A percentile compares a stretch with the other conserved stretches of the same genome.
phyloP scores from a whole-genome alignment of 2,888 invertebrate genomes.

The Caradrina kadenii region DNA sequence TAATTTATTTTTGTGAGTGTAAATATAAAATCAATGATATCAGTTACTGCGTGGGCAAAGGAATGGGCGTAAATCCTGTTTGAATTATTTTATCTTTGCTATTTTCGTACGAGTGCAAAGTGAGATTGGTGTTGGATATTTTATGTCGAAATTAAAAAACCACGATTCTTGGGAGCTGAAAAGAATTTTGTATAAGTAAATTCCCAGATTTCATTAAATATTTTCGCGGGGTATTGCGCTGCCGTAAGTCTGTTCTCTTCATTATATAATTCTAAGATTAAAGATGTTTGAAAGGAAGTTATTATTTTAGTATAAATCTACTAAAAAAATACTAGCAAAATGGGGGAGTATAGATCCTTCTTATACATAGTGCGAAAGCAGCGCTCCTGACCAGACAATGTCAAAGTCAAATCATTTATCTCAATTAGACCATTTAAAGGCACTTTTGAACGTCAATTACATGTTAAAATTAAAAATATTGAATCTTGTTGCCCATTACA shows the following conservation, averaged over 20 bases:
- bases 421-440: too few relatives aligned
- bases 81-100: slow-evolving; percentile 29
- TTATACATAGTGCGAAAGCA: too few relatives aligned
- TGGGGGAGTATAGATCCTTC: too few relatives aligned
- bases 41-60: slow-evolving; percentile 46
- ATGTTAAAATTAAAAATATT: too few relatives aligned
- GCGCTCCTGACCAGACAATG: too few relatives aligned
- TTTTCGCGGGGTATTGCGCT: background rate
- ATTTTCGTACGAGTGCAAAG: slow-evolving; percentile 5
- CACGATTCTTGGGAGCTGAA: background rate
- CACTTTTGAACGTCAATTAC: too few relatives aligned
- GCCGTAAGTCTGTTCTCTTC: background rate
- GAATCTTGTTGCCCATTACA: too few relatives aligned
- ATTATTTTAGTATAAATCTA: background rate
- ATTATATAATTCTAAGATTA: background rate
- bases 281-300: background rate
- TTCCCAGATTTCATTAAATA: background rate
- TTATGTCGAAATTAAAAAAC: slow-evolving; percentile 1
- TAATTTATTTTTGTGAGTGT: slow-evolving; percentile 50
- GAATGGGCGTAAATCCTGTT: slow-evolving; percentile 26
- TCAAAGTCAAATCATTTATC: too few relatives aligned
- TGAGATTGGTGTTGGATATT: background rate
- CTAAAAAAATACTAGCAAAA: too few relatives aligned
- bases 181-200: background rate
- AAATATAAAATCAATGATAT: slow-evolving; percentile 43